Evolutionary conservation across 2,888 invertebrate genomes (phyloP), one percentile per base, ranked within the genome.

Genomic region (Dynastes grantii): DNA sequence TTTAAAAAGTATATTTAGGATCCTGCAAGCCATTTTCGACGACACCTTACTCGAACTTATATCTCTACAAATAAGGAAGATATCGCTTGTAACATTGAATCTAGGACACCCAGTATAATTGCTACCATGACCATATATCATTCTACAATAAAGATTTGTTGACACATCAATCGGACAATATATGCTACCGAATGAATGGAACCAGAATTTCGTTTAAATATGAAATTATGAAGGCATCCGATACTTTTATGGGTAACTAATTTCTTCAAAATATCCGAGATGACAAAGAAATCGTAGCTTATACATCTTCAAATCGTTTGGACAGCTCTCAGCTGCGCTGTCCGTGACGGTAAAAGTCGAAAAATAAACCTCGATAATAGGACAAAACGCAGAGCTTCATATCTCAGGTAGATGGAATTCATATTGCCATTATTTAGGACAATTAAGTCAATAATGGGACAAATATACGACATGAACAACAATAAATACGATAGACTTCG

Each of bases 401-500:
- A 65, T 65, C 32, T 65, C 65, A 65, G 65, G 65, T 65, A 65
- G 37, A 37, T 65, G 40, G 32, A 65, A 65, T 65, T 65, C 65
- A 16, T 58, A 55, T 58, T n/a, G 16, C 45, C 9, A 49, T 71
- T 77, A 77, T 77, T 71, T 78, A 79, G 79, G 76, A 78, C 81
- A 81, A 79, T 81, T 78, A 80, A 81, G 81, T 81, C 81, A 80
- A 81, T 81, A 81, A 81, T 80, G 16, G 80, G 80, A 79, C 81
- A 77, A 80, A 80, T 81, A 81, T 79, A 78, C 67, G 70, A 76
- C 79, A 45, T 11, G 76, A 70, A 77, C 78, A 80, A 79, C 77
- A 78, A 79, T 63, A 79, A 76, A 77, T 63, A 67, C 77, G 11
- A 45, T 45, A 45, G 45, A 45, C 45, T 45, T 6, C 40, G 9